A percentile compares a stretch with the other conserved stretches of the same genome.
phyloP scores from a whole-genome alignment of 1,140 invertebrate genomes.

The Branchinecta lindahli region DNA sequence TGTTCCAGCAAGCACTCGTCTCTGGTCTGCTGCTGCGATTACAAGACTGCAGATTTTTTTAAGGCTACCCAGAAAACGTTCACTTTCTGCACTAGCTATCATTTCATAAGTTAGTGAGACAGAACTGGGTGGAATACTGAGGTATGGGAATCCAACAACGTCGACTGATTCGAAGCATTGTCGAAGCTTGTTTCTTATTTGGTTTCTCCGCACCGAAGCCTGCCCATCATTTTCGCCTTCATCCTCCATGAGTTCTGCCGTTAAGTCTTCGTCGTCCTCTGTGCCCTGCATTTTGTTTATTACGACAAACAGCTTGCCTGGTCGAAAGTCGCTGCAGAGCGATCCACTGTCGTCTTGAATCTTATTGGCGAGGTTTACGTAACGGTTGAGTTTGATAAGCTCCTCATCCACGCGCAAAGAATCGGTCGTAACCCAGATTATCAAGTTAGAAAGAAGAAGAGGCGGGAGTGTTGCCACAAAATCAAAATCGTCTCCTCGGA shows the following conservation, averaged over 20 bases:
- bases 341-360: slow-evolving; percentile 1
- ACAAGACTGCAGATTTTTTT: not conserved
- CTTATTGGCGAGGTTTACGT: not conserved
- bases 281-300: too few relatives aligned
- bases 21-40: not conserved
- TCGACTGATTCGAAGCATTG: not conserved
- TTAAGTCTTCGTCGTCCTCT: not conserved
- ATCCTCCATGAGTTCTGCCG: not conserved
- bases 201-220: not conserved
- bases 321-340: not conserved
- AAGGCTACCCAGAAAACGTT: not conserved
- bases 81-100: not conserved
- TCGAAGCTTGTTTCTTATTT: not conserved
- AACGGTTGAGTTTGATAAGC: not conserved
- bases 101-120: not conserved
- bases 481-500: not conserved
- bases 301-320: not conserved
- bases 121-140: not conserved
- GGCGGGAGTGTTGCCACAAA: not conserved
- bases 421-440: not conserved
- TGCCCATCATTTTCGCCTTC: not conserved
- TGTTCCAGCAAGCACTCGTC: not conserved
- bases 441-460: too few relatives aligned
- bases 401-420: not conserved
- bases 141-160: not conserved